Evolutionary conservation across 2,113 vertebrate genomes (phyloP), one percentile per base, ranked within the genome.

Genomic region (Kryptolebias marmoratus): DNA sequence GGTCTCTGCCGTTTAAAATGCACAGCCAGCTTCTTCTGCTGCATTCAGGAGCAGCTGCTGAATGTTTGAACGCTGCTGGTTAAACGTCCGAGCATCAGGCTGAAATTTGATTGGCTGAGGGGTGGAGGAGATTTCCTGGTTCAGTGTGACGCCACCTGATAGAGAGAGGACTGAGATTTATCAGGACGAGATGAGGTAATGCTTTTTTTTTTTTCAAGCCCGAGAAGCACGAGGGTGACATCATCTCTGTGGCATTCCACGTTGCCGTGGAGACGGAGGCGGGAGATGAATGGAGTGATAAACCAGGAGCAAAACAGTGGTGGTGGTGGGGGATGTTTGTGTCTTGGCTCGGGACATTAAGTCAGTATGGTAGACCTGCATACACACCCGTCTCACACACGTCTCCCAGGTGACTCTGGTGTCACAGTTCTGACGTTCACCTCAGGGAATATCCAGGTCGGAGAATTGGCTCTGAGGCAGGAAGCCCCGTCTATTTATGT

Each of bases 111-210:
- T 88, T 92, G 90, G 89, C 58, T 68, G 13, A 14, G 62, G 27
- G 22, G 22, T 22, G 22, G 22, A 22, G 22, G 22, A 22, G 67
- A 75, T 55, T 79, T 88, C 79, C 82, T 76, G 73, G 68, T 64
- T 30, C 63, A 64, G 50, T 73, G 67, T 15, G 58, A 77, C 81
- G 47, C 30, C 73, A 57, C 64, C 84, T 68, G 59, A 73, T 44
- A 61, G 67, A 82, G 49, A 77, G 57, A 22, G 63, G 27, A 42
- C 31, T 27, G 54, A 71, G 60, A 65, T 8, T 45, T 28, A 71
- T 16, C 66, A 71, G 85, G 88, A 91, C 58, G 83, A 87, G 77
- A 83, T 93, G 93, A 93, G 73, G 87, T 91, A 70, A 84, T 83
- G 83, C 58, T 18, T 77, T 42, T 59, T 73, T 64, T 49, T 86